Base-by-base conservation (phyloP, 2,113 vertebrate species). In the Saccopteryx bilineata region DNA sequence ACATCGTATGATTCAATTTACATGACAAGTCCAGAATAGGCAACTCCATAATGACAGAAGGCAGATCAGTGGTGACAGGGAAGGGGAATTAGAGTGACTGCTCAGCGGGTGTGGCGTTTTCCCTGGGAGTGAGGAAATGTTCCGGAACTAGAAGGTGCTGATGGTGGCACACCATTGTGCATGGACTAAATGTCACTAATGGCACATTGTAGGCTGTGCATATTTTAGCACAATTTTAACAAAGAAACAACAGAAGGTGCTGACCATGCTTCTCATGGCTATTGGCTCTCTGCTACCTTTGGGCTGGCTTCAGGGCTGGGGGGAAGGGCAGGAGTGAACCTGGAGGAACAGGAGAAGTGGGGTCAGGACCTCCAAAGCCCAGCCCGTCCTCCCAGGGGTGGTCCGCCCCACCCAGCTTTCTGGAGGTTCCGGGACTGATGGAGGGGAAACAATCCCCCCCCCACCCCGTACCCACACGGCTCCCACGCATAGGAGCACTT, bases 361-460 rank as follows among this genome's bases (percentile, higher is more conserved):
- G 46, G 12, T 10, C 85, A 74, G 81, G 56, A 0, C 12, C 39
- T 39, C 39, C 39, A 39, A 39, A 39, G 39, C 39, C 39, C 39
- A 39, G 39, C 39, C 39, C 39, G 39, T 39, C 39, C 39, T 39
- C 39, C 39, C 39, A 39, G 39, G 39, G 39, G 39, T 39, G 39
- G 39, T 39, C 39, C 39, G 3, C 39, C 39, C 39, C 39, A 39
- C 39, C 39, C 96, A 91, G 56, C 94, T 74, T 93, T 48, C 93
- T 0, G 6, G 81, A 0, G 0, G 0, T 54, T 95, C 65, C 33
- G 68, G 88, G 79, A 46, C 79, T 93, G 96, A 93, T 72, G 4
- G 71, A 96, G 85, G 82, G 10, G 82, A 97, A 97, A 93, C 97
- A 94, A 91, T 88, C 91, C 87, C 85, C 39, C 39, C 39, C 39